Evolutionary conservation across 1,140 invertebrate genomes (phyloP), one percentile per base, ranked within the genome.

Genomic region (Heterodera carotae): DNA sequence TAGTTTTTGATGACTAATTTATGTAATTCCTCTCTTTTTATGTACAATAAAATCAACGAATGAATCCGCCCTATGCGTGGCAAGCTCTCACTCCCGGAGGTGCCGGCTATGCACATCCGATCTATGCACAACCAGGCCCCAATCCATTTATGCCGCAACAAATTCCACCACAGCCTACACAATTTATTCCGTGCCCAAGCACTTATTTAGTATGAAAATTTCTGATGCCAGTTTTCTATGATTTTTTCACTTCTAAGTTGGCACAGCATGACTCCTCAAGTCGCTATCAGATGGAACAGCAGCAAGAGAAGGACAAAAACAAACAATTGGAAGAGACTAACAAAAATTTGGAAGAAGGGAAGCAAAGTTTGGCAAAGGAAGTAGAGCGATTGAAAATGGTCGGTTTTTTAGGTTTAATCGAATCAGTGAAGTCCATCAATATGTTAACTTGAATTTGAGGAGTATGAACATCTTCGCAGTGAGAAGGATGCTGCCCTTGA

Each of bases 401-500:
- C 12, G 4, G 62, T 66, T 31, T 31, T 66, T 22, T 15, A 22
- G 7, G 39, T 10, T 43, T 39, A 39, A 6, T 39, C 10, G 36
- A 6, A 6, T 39, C 10, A 6, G 36, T 39, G 4, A 39, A 6
- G 4, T 39, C 39, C 6, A 6, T 43, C 12, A 43, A 43, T 12
- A 43, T 43, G 31, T 27, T 66, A 6, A 31, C 2, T 62, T 62
- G n/a, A 62, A 31, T 66, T 29, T 66, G 15, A 66, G 62, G 62
- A 66, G 12, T 66, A 66, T 66, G 62, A 66, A 29, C 62, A 34
- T 12, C 62, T 66, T 66, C 62, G 27, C 62, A 31, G 22, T 31
- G 62, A 66, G 33, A 66, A 66, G 62, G 62, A 66, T 66, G 8
- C 62, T 29, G 62, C 62, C 15, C 62, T 66, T 22, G 62, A 29